Percentiles rank a stretch among this genome's conserved stretches.
Conservation (phyloP, 1,140 invertebrate genomes). For the Zophobas atratus region DNA sequence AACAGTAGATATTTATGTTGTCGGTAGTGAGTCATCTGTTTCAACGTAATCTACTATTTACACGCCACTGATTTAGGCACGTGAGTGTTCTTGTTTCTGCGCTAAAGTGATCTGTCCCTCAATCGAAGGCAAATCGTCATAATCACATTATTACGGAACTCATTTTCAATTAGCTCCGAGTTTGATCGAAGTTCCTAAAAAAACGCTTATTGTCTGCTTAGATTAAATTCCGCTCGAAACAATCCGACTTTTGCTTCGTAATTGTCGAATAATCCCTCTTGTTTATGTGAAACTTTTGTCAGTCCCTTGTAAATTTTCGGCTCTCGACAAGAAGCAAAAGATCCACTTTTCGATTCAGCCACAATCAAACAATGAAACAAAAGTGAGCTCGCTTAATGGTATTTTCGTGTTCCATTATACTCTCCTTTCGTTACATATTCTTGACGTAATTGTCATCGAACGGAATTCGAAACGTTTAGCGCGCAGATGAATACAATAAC, state of each 20-base stretch:
- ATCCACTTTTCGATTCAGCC: background rate
- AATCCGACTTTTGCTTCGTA: constrained; percentile 2
- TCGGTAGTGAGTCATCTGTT: background rate
- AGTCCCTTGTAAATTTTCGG: background rate
- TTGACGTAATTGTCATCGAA: background rate
- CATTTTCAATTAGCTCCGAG: too few relatives aligned
- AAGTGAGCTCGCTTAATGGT: constrained; percentile 1
- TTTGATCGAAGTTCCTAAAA: too few relatives aligned
- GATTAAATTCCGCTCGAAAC: background rate
- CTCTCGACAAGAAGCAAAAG: background rate
- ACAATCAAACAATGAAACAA: constrained; percentile 9
- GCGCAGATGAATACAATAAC: background rate
- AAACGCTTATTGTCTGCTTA: too few relatives aligned
- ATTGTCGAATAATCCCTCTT: background rate
- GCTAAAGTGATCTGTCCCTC: too few relatives aligned
- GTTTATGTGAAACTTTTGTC: background rate
- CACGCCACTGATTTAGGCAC: background rate
- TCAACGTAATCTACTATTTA: background rate
- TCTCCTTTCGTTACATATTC: constrained; percentile 1
- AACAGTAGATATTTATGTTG: background rate
- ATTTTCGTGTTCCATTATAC: constrained; percentile 12
- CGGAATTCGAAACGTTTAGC: background rate
- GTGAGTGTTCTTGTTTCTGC: too few relatives aligned
- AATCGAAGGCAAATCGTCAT: too few relatives aligned
- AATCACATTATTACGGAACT: too few relatives aligned